A percentile compares a stretch with the other conserved stretches of the same genome.
Evolutionary conservation across 2,113 vertebrate species (phyloP).

Genomic region (Rhineura floridana): DNA sequence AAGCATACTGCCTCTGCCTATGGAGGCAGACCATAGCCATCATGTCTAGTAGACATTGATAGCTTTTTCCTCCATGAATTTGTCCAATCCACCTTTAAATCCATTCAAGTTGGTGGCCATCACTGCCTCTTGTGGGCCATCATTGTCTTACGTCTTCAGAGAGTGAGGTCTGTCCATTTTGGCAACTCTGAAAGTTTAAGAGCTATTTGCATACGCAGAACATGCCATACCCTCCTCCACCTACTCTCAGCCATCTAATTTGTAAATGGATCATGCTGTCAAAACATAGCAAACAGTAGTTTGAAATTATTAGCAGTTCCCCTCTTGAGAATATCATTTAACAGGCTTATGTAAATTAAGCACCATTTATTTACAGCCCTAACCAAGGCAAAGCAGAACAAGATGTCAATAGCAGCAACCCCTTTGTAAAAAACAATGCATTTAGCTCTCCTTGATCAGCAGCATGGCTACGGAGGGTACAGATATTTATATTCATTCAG

Average conservation of each 20-base stretch:
- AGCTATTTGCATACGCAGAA: not conserved
- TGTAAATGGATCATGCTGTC: slow-evolving; percentile 59
- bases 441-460: slow-evolving; percentile 43
- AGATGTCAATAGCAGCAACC: slow-evolving; percentile 48
- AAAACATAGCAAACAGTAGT: slow-evolving; percentile 48
- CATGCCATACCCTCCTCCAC: slow-evolving; percentile 26
- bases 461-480: not conserved
- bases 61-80: too few species aligned
- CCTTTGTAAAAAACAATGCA: slow-evolving; percentile 8
- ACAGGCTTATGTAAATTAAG: slow-evolving; percentile 68
- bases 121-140: too few species aligned
- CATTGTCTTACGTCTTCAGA: too few species aligned
- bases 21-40: too few species aligned
- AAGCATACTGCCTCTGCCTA: too few species aligned
- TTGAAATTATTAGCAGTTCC: slow-evolving; percentile 54
- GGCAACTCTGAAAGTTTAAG: not conserved
- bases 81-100: too few species aligned
- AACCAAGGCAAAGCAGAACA: slow-evolving; percentile 59
- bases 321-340: slow-evolving; percentile 62
- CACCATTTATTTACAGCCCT: slow-evolving; percentile 64
- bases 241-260: slow-evolving; percentile 35
- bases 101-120: too few species aligned
- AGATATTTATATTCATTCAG: slow-evolving; percentile 52
- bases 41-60: too few species aligned
- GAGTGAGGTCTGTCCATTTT: not conserved